phyloP scores from a whole-genome alignment of 2,888 invertebrate species.

The Panopea generosa region DNA sequence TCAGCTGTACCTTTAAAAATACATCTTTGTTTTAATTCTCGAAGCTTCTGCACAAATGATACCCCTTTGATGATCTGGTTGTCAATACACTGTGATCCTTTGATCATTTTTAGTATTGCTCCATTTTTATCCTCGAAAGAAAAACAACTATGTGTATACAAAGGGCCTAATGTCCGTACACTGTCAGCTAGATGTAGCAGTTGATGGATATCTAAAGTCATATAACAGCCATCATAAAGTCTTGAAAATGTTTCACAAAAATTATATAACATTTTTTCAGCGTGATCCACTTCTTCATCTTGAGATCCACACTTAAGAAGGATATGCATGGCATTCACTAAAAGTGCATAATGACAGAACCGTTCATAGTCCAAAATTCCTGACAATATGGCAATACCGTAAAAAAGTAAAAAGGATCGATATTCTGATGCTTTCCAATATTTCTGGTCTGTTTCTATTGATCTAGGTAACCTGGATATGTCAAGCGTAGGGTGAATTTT shows the following conservation, averaged over 20 bases:
- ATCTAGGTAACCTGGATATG: conserved; percentile 41
- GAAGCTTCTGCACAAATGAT: conserved; percentile 58
- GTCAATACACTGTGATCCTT: conserved; percentile 58
- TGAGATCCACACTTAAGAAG: conserved; percentile 26
- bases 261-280: conserved; percentile 33
- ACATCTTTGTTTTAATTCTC: conserved; percentile 50
- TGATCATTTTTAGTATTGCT: conserved; percentile 42
- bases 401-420: conserved; percentile 48
- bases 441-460: conserved; percentile 35
- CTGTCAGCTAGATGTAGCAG: conserved; percentile 55
- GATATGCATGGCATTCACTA: conserved; percentile 45
- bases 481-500: conserved; percentile 33
- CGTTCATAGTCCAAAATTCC: conserved; percentile 33
- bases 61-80: conserved; percentile 58
- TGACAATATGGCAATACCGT: conserved; percentile 29
- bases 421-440: conserved; percentile 59
- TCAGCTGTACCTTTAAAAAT: conserved; percentile 29
- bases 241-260: conserved; percentile 25
- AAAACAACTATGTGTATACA: conserved; percentile 60
- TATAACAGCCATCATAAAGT: conserved; percentile 40
- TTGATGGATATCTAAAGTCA: conserved; percentile 59
- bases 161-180: conserved; percentile 53
- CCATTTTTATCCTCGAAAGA: conserved; percentile 62
- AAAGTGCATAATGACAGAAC: conserved; percentile 41
- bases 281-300: conserved; percentile 15